Base-by-base conservation (phyloP, 2,797 vertebrate species). In the Geotrypetes seraphini region DNA sequence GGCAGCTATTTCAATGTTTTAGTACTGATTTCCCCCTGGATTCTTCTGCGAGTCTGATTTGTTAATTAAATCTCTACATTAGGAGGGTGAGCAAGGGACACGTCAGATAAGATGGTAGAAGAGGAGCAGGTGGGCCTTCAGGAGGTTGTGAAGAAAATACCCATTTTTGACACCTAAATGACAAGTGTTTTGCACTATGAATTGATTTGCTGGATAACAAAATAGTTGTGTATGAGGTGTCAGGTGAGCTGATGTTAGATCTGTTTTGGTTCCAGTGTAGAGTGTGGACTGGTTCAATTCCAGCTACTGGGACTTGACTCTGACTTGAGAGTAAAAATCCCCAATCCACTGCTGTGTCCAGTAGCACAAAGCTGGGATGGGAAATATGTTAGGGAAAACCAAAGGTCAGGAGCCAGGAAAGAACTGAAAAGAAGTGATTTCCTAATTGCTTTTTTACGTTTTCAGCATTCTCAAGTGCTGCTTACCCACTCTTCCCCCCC, bases 341-440 rank as follows among this genome's bases (percentile, higher is more conserved):
- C n/a, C n/a, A n/a, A n/a, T n/a, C n/a, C n/a, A n/a, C n/a, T n/a
- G n/a, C n/a, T n/a, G n/a, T n/a, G n/a, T n/a, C n/a, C n/a, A n/a
- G n/a, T n/a, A n/a, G n/a, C n/a, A n/a, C n/a, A n/a, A n/a, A n/a
- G n/a, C n/a, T n/a, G n/a, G n/a, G n/a, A n/a, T n/a, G n/a, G n/a
- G n/a, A n/a, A n/a, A n/a, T n/a, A n/a, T n/a, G n/a, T 56, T 58
- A 51, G 28, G 11, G 34, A 38, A 43, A 31, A 47, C 50, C 23
- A 31, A 55, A 59, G 61, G 45, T 55, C 54, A 15, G 43, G 47
- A 55, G 39, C 45, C 46, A 25, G 6, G 7, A 27, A 47, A n/a
- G n/a, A n/a, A n/a, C 55, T 54, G 60, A 64, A 71, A 60, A 10
- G 10, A 45, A 50, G 56, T 36, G 50, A 25, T 31, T 49, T 39